These are phyloP conservation scores for Erebia aethiops DNA, from an alignment of 2,888 invertebrate genomes.

Conservation along the genomic window DNA sequence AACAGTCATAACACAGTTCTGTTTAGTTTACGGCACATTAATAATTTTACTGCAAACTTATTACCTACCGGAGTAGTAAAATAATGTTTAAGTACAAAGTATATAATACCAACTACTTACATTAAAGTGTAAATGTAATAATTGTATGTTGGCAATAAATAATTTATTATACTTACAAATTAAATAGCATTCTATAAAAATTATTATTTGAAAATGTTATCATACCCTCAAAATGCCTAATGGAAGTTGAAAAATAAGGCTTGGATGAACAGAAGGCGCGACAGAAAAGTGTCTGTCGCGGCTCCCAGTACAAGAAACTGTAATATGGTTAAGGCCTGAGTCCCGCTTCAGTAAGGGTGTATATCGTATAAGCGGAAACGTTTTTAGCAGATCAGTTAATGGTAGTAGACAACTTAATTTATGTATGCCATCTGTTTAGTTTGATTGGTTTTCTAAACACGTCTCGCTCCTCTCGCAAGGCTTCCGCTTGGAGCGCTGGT, in stretches of 20 bases:
- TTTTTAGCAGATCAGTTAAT: too few species aligned
- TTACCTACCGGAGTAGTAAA: slow-evolving; percentile 31
- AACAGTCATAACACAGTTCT: slow-evolving; percentile 38
- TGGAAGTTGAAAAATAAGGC: background rate
- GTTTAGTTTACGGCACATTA: slow-evolving; percentile 40
- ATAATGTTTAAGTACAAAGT: slow-evolving; percentile 50
- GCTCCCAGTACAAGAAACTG: background rate
- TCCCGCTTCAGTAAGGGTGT: too few species aligned
- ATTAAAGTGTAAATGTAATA: slow-evolving; percentile 15
- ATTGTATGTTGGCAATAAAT: slow-evolving; percentile 11
- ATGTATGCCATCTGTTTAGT: too few species aligned
- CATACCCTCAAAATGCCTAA: background rate
- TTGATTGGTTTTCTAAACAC: too few species aligned
- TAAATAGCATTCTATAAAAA: background rate
- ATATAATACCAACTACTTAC: slow-evolving; percentile 39
- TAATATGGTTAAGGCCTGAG: background rate
- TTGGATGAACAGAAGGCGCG: background rate
- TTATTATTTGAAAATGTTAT: background rate
- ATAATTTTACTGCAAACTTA: slow-evolving; percentile 43
- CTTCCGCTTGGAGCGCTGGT: too few species aligned
- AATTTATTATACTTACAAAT: background rate
- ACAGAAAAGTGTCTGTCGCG: background rate
- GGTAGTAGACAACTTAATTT: too few species aligned
- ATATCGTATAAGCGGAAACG: too few species aligned
- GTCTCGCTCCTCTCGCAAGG: too few species aligned